Percentiles rank a stretch among this genome's conserved stretches.
Conservation (phyloP, 2,797 vertebrate genomes). For the Pseudochaenichthys georgianus region DNA sequence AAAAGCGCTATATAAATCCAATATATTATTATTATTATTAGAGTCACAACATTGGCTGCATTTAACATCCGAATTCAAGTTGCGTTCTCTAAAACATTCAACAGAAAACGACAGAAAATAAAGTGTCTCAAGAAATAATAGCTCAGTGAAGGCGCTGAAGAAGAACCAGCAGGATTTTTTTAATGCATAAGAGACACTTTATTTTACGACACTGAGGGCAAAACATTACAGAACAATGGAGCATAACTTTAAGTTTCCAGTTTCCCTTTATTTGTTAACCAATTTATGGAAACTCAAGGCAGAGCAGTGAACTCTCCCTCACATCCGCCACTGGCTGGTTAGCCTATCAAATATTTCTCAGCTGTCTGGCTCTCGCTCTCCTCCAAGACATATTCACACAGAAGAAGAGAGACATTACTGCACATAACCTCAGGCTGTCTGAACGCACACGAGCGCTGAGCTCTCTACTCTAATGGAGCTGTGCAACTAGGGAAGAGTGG, state of each 20-base stretch:
- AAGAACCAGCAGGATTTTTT: neutral
- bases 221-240: slow-evolving; percentile 3
- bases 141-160: neutral
- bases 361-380: slow-evolving; percentile 22
- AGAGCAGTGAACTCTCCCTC: slow-evolving; percentile 13
- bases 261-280: slow-evolving; percentile 11
- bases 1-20: too few species aligned
- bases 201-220: slow-evolving; percentile 6
- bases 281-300: slow-evolving; percentile 3
- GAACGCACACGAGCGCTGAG: slow-evolving; percentile 22
- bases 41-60: slow-evolving; percentile 18
- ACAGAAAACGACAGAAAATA: neutral
- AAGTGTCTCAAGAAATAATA: neutral
- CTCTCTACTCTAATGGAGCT: slow-evolving; percentile 12
- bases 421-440: slow-evolving; percentile 40
- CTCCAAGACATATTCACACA: slow-evolving; percentile 16
- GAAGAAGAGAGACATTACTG: slow-evolving; percentile 30
- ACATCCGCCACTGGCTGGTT: slow-evolving; percentile 22
- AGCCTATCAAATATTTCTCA: slow-evolving; percentile 28
- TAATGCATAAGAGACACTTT: slow-evolving; percentile 5
- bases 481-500: slow-evolving; percentile 10
- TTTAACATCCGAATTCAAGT: slow-evolving; percentile 29
- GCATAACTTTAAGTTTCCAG: neutral
- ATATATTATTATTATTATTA: too few species aligned
- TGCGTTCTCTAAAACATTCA: slow-evolving; percentile 6